These are phyloP conservation scores for Dolichallabes microphthalmus DNA, from an alignment of 2,113 vertebrate genomes.

Conservation along the genomic window DNA sequence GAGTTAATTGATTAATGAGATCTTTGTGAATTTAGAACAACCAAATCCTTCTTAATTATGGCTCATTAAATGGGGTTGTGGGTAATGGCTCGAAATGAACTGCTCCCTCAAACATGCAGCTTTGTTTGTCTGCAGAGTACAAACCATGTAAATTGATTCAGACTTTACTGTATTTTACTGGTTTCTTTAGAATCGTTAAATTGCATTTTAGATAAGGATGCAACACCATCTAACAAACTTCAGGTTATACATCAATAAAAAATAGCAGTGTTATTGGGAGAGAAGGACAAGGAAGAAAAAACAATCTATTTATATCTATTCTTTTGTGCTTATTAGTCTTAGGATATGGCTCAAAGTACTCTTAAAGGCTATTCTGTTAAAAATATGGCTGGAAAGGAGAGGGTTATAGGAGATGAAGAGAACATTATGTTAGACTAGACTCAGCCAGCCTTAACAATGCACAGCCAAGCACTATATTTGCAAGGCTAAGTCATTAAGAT, in stretches of 20 bases:
- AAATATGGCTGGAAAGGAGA: not conserved
- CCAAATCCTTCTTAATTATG: slow-evolving; percentile 41
- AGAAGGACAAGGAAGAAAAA: not conserved
- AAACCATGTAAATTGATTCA: not conserved
- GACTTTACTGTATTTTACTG: not conserved
- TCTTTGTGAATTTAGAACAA: slow-evolving; percentile 28
- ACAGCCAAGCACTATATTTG: not conserved
- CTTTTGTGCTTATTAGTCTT: slow-evolving; percentile 9
- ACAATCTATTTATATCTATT: not conserved
- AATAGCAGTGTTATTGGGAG: not conserved
- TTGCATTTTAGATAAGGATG: not conserved
- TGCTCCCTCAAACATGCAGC: not conserved
- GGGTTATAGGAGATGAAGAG: not conserved
- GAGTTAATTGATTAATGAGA: slow-evolving; percentile 43
- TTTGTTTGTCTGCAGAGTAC: slow-evolving; percentile 8
- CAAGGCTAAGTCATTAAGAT: not conserved
- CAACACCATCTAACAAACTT: not conserved
- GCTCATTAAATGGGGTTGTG: slow-evolving; percentile 25
- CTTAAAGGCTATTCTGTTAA: not conserved
- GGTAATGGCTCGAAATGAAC: slow-evolving; percentile 23
- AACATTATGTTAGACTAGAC: slow-evolving; percentile 16
- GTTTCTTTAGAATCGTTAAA: too few relatives aligned
- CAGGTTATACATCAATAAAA: not conserved
- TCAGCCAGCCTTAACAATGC: not conserved
- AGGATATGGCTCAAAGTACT: not conserved